A percentile compares a stretch with the other conserved stretches of the same genome.
Evolutionary conservation across 2,888 invertebrate genomes (phyloP).

Genomic region (Acleris cristana): DNA sequence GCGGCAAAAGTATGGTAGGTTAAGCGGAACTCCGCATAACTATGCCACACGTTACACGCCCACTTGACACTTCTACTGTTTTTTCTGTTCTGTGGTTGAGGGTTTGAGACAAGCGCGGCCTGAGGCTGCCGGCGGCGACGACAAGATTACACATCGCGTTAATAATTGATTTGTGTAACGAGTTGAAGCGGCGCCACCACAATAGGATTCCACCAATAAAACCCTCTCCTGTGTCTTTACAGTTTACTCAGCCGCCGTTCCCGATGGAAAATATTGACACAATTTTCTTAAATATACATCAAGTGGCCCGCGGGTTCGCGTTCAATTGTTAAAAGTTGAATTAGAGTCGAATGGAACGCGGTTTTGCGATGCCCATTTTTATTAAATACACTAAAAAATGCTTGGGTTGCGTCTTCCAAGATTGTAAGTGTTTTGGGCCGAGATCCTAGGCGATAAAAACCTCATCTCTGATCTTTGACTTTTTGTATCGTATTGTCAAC

Average conservation of each 20-base stretch:
- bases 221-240: conserved; percentile 61
- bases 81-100: too few species aligned
- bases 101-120: background rate
- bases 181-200: conserved; percentile 54
- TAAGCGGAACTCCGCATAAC: too few species aligned
- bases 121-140: conserved; percentile 17
- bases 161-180: conserved; percentile 80
- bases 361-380: background rate
- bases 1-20: too few species aligned
- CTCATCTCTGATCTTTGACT: too few species aligned
- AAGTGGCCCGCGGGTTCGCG: conserved; percentile 13
- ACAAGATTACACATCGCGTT: conserved; percentile 69
- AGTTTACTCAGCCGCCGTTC: conserved; percentile 57
- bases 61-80: too few species aligned
- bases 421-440: too few species aligned
- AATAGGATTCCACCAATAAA: conserved; percentile 42
- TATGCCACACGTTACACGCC: too few species aligned
- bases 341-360: conserved; percentile 15
- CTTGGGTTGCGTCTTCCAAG: background rate
- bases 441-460: too few species aligned
- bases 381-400: background rate
- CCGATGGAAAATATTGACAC: conserved; percentile 59
- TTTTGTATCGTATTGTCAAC: too few species aligned
- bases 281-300: conserved; percentile 41
- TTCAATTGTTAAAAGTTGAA: conserved; percentile 15